Conservation (phyloP, 2,888 invertebrate species). For the Cheilosia impressa region DNA sequence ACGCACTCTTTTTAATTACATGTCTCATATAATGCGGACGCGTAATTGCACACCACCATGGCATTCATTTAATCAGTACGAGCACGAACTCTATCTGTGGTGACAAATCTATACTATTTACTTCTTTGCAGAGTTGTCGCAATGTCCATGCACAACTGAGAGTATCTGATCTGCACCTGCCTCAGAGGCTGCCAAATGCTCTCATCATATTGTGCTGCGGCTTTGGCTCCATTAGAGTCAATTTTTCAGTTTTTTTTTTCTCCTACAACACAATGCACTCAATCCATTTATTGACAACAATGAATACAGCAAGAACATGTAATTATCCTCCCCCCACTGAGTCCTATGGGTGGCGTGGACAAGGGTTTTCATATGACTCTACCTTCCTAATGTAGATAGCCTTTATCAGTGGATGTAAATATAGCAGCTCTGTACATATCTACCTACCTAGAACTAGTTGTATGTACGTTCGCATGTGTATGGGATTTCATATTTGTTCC, state of each 20-base stretch:
- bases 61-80: slow-evolving; percentile 32
- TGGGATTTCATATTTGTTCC: slow-evolving; percentile 46
- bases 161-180: slow-evolving; percentile 30
- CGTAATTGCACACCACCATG: slow-evolving; percentile 31
- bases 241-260: background rate
- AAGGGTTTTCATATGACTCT: slow-evolving; percentile 42
- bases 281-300: slow-evolving; percentile 27
- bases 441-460: background rate
- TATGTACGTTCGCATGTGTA: slow-evolving; percentile 26
- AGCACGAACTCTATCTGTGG: background rate
- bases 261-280: slow-evolving; percentile 46
- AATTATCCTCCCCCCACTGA: slow-evolving; percentile 34
- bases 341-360: slow-evolving; percentile 7
- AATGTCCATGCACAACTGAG: background rate
- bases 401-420: slow-evolving; percentile 40
- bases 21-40: slow-evolving; percentile 9
- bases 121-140: background rate
- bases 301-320: slow-evolving; percentile 22
- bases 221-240: background rate
- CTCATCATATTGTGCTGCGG: slow-evolving; percentile 2
- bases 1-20: slow-evolving; percentile 46
- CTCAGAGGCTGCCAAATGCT: slow-evolving; percentile 31
- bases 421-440: slow-evolving; percentile 2
- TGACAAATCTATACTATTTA: slow-evolving; percentile 4
- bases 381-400: slow-evolving; percentile 18